Percentiles rank a stretch among this genome's conserved stretches.
These are phyloP conservation scores for Branchipolynoe longqiensis DNA, from an alignment of 2,888 invertebrate genomes.

Conservation along the genomic window DNA sequence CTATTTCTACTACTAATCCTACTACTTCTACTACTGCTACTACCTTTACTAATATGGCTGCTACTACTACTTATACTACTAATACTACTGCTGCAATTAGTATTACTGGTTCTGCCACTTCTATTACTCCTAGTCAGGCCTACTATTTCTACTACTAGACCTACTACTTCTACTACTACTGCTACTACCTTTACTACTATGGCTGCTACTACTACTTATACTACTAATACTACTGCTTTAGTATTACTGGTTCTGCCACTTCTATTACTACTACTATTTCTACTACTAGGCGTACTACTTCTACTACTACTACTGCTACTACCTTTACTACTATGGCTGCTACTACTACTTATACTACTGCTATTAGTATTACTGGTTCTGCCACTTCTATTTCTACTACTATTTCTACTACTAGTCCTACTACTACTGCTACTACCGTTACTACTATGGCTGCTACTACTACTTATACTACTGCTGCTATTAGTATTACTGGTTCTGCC, in stretches of 20 bases:
- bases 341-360: neutral
- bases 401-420: neutral
- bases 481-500: neutral
- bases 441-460: neutral
- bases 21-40: neutral
- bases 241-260: no score
- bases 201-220: neutral
- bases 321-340: neutral
- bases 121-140: slow-evolving; percentile 1
- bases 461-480: neutral
- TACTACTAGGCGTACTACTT: neutral
- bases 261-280: neutral
- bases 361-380: neutral
- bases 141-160: neutral
- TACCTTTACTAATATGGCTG: slow-evolving; percentile 3
- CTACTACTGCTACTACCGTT: neutral
- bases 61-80: neutral
- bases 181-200: neutral
- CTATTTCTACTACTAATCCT: neutral
- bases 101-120: neutral
- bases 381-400: neutral
- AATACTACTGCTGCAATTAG: neutral
- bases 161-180: neutral
- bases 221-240: neutral
- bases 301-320: neutral